Conservation (phyloP, 2,113 vertebrate species). For the Phylloscopus trochiloides region DNA sequence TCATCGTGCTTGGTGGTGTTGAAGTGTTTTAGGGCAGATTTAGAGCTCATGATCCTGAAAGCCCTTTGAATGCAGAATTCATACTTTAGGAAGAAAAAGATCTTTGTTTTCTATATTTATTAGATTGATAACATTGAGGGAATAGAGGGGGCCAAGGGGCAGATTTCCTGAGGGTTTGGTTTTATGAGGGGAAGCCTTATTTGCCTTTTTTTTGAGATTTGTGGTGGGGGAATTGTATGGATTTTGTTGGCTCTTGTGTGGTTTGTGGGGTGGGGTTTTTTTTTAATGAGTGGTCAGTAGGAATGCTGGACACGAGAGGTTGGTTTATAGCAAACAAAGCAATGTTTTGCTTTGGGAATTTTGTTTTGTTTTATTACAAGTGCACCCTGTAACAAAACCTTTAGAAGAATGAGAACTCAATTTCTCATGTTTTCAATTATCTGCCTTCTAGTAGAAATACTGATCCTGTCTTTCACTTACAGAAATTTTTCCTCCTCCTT, state of each 20-base stretch:
- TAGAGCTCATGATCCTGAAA: neutral
- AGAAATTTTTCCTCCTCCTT: neutral
- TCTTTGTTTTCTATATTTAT: neutral
- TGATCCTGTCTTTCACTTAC: neutral
- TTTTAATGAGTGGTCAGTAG: neutral
- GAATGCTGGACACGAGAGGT: fast-evolving
- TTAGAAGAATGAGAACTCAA: neutral
- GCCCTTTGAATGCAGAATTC: neutral
- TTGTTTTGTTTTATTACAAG: neutral
- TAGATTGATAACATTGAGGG: neutral
- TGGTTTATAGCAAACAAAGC: neutral
- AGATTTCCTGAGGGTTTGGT: neutral
- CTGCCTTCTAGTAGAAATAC: neutral
- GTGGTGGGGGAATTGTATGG: neutral
- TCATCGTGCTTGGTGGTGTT: neutral
- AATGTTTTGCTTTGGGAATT: neutral
- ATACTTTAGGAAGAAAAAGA: neutral
- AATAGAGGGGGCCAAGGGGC: neutral
- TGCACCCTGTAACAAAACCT: neutral
- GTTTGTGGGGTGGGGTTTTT: fast-evolving
- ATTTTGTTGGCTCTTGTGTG: neutral
- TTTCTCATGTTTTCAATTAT: neutral
- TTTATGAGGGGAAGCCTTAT: neutral
- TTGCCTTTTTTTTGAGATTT: neutral
- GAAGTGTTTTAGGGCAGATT: neutral